phyloP scores from a whole-genome alignment of 2,113 vertebrate species.

The Psittacus erithacus region DNA sequence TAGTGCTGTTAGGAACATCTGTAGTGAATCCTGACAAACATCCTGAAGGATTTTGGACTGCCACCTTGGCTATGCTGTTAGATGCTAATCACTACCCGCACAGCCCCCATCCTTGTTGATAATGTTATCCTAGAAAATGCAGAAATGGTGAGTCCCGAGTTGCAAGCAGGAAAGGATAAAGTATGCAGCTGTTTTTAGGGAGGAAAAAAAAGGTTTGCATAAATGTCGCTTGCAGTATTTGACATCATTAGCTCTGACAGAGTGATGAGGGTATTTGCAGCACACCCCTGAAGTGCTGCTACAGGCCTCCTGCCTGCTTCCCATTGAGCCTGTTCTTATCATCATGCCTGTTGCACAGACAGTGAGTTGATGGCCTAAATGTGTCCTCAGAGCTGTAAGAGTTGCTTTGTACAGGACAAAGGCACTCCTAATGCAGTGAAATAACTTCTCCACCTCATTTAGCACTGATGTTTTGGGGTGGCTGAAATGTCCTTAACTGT shows the following conservation, averaged over 20 bases:
- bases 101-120: background rate
- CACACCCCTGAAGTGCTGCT: background rate
- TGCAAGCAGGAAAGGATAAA: background rate
- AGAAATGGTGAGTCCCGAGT: background rate
- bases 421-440: background rate
- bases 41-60: background rate
- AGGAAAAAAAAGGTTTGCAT: background rate
- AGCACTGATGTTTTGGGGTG: slow-evolving; percentile 21
- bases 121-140: background rate
- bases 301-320: background rate
- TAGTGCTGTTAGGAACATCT: background rate
- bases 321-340: background rate
- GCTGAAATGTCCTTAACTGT: slow-evolving; percentile 54
- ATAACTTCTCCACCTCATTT: background rate
- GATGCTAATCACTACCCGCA: background rate
- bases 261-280: background rate
- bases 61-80: background rate
- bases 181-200: background rate
- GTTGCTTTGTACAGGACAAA: background rate
- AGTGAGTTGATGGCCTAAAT: too few relatives aligned
- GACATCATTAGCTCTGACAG: background rate
- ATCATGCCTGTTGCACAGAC: accelerated
- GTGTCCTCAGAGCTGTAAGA: background rate
- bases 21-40: background rate
- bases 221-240: background rate